Base-by-base conservation (phyloP, 2,888 invertebrate genomes). In the Chrysolina americana region DNA sequence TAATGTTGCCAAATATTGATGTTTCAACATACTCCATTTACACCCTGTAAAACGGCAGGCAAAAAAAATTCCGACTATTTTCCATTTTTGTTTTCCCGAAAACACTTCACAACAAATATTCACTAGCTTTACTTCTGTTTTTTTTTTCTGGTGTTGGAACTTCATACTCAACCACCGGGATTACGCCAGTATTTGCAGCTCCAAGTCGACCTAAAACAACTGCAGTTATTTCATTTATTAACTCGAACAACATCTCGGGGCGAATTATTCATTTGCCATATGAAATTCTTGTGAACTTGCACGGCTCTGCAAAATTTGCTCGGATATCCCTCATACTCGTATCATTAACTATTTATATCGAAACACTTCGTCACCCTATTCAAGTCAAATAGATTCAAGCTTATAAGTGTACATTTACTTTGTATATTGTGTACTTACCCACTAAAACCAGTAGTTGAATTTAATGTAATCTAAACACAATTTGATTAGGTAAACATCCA, bases 401-500 rank as follows among this genome's bases (percentile, higher is more conserved):
- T 80, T 79, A 82, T 80, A 78, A 77, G 78, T 81, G 80, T 78
- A 82, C 81, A 81, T 76, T 79, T 77, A 77, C 79, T 74, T 71
- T 75, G 77, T 78, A 75, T 79, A 80, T 79, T 81, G 79, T 81
- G 79, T 79, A 78, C 80, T 78, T 78, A 78, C 74, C 79, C 78
- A 77, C 79, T 81, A 81, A 81, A 82, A 81, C 81, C 81, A 82
- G 80, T 81, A 81, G 81, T 81, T 82, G 80, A 82, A 81, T 81
- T 82, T 82, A 82, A 82, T 82, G 82, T 80, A 82, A 80, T 82
- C 81, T 76, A 81, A 82, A 82, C 82, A 81, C 68, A 79, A 81
- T 81, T 81, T 81, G 82, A 82, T 82, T 81, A 80, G 81, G 82
- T 81, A 82, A 82, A 82, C 81, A 82, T 73, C 79, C 78, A 77